Base-by-base conservation (phyloP, 2,888 invertebrate species). In the Eustalomyia histrio region DNA sequence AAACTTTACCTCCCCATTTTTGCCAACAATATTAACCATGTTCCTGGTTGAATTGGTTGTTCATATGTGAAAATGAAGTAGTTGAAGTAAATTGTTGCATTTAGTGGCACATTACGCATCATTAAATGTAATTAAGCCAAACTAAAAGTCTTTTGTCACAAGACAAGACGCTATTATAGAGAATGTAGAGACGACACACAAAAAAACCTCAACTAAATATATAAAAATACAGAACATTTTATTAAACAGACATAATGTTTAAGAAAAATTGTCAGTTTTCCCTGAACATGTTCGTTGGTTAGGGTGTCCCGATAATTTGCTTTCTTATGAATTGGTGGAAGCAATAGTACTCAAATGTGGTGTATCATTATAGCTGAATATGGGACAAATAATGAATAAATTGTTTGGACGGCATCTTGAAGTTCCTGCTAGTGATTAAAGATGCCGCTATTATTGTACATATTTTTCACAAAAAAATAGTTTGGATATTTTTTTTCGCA, bases 111-210 rank as follows among this genome's bases (percentile, higher is more conserved):
- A 84, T 83, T 83, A 84, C 80, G 83, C 82, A 84, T 81, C 84
- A 83, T 84, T 84, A 84, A 83, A 75, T 80, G 79, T 80, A 82
- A 83, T 83, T 83, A 80, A 71, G 74, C 80, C 69, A 78, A 81
- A 81, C 76, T 81, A 78, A 71, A 76, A 74, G 76, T 74, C 80
- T 74, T 71, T 74, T 81, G 76, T 81, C 76, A 81, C 58, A 78
- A 69, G 55, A 71, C n/a, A 64, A 74, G 53, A 39, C 24, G 18
- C 39, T 55, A 4, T 6, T 29, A 3, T 4, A 16, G 6, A 29
- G 39, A 17, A 67, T 6, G 60, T 18, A 1, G 1, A 47, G 53
- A 69, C 47, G 52, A 33, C 17, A 39, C 5, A 60, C 10, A 52
- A 60, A 43, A 21, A 43, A 50, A 33, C 17, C 9, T 53, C 47